Base-by-base conservation (phyloP, 2,797 vertebrate genomes). In the Semotilus atromaculatus region DNA sequence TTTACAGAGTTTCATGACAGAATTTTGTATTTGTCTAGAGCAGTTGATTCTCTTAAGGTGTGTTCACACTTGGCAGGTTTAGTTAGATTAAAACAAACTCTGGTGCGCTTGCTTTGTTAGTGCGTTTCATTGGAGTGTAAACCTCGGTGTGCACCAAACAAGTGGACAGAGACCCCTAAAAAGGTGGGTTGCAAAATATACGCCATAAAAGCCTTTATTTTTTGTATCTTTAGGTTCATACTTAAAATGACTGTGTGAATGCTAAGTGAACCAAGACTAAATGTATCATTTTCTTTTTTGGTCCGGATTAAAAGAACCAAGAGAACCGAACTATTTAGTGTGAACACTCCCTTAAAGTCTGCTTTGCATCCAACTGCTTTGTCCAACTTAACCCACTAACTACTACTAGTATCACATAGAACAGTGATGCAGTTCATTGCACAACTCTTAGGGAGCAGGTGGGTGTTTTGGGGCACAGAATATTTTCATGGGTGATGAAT, bases 401-500 rank as follows among this genome's bases (percentile, higher is more conserved):
- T 21, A 62, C 58, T 31, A 31, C 31, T 31, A 31, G 31, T 31
- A 31, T 31, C 31, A 31, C 31, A 31, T 31, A 31, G 31, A 31
- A 31, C 31, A 31, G 31, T 31, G 31, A 1, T 31, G 1, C 31
- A 31, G 38, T 62, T 81, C 72, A 74, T 88, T 91, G 86, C 88
- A 75, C 73, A 88, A 55, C n/a, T 76, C 64, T 72, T 60, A 26
- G 29, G 67, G 71, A 81, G 83, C 71, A 82, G 81, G 29, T 36
- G 51, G 81, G 66, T 55, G 84, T 76, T 88, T 85, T 86, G 83
- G 13, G 29, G 51, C 62, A 51, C 45, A 82, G 51, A 62, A 31
- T 64, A 73, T 85, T 88, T 89, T 80, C 60, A 48, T 72, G 8
- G 21, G 60, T 86, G 85, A 89, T 88, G 45, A 78, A 89, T 88